Conservation (phyloP, 1,140 invertebrate genomes). For the Macrocentrus cingulum region DNA sequence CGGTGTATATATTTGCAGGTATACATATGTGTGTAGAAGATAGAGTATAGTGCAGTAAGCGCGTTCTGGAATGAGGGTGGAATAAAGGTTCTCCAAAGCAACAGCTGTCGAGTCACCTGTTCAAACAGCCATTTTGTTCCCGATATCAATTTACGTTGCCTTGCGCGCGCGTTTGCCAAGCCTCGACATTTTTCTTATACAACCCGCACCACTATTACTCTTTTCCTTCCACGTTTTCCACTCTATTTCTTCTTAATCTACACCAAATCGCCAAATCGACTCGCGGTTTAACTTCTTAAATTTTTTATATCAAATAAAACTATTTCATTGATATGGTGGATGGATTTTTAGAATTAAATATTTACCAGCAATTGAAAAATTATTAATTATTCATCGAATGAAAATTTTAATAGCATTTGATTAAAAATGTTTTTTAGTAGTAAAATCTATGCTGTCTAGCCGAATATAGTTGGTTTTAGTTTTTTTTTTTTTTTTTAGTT, state of each 20-base stretch:
- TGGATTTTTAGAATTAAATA: too few species aligned
- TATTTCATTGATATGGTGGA: too few species aligned
- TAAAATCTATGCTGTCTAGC: too few species aligned
- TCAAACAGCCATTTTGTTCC: slow-evolving; percentile 41
- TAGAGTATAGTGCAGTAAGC: background rate
- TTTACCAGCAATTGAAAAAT: too few species aligned
- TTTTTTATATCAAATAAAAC: too few species aligned
- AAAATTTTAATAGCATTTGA: too few species aligned
- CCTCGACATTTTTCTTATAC: slow-evolving; percentile 16
- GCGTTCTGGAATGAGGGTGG: slow-evolving; percentile 14
- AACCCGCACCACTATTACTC: background rate
- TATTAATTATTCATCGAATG: too few species aligned
- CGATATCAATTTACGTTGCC: slow-evolving; percentile 34
- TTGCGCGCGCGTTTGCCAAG: slow-evolving; percentile 20
- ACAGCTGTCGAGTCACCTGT: slow-evolving; percentile 48
- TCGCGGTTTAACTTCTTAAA: too few species aligned
- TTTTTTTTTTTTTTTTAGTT: too few species aligned
- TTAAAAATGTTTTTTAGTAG: too few species aligned
- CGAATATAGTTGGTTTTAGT: too few species aligned
- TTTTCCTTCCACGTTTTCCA: background rate
- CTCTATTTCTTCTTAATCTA: background rate
- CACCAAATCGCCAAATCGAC: background rate
- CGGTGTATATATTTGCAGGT: too few species aligned
- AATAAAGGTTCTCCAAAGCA: slow-evolving; percentile 27
- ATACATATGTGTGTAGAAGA: background rate